phyloP scores from a whole-genome alignment of 2,888 invertebrate genomes.

The Theretra japonica region DNA sequence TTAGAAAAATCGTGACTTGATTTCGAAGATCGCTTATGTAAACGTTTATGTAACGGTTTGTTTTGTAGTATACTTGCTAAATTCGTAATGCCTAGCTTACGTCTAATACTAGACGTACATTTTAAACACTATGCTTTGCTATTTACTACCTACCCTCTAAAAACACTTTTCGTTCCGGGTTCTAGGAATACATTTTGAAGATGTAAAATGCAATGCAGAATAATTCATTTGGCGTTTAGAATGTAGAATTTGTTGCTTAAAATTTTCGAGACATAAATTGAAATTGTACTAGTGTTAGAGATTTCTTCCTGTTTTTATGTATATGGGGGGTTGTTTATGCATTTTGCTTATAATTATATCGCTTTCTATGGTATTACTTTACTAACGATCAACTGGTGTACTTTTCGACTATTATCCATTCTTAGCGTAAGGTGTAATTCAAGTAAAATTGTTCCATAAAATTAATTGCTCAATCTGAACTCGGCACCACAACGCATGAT shows the following conservation, averaged over 20 bases:
- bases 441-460: too few relatives aligned
- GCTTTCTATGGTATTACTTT: too few relatives aligned
- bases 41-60: constrained; percentile 15
- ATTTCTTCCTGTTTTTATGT: too few relatives aligned
- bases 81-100: constrained; percentile 5
- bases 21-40: not conserved
- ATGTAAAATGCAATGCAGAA: not conserved
- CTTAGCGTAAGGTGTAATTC: too few relatives aligned
- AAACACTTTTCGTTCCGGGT: constrained; percentile 13
- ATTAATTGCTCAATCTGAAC: too few relatives aligned
- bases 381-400: too few relatives aligned
- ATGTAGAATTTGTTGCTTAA: not conserved
- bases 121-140: constrained; percentile 34
- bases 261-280: too few relatives aligned
- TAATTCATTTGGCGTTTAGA: not conserved
- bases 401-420: too few relatives aligned
- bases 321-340: too few relatives aligned
- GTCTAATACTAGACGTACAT: not conserved
- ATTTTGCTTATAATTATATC: too few relatives aligned
- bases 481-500: too few relatives aligned
- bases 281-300: too few relatives aligned
- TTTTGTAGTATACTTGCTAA: constrained; percentile 21
- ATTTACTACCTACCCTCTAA: not conserved
- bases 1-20: not conserved
- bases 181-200: not conserved